Conservation (phyloP, 2,797 vertebrate species). For the Rhinichthys osculus region DNA sequence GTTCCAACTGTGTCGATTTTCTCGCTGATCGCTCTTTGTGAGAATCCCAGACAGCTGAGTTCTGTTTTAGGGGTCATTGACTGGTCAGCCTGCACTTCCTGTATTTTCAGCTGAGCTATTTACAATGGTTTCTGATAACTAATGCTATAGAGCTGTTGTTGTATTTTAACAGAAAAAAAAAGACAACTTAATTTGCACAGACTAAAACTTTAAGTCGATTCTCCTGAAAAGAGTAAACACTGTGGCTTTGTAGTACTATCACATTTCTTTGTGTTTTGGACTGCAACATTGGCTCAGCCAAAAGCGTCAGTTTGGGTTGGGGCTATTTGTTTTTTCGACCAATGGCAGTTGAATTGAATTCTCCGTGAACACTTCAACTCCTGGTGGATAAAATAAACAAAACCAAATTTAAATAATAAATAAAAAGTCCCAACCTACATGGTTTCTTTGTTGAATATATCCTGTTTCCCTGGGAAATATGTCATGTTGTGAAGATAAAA, state of each 20-base stretch:
- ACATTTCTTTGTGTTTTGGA: not conserved
- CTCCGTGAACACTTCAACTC: not conserved
- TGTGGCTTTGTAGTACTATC: not conserved
- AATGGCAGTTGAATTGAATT: not conserved
- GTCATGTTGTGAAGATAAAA: not conserved
- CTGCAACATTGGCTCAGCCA: slow-evolving; percentile 2
- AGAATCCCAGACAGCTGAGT: slow-evolving; percentile 29
- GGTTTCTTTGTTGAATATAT: not conserved
- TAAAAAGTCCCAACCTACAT: not conserved
- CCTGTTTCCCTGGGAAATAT: not conserved
- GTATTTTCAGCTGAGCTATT: not conserved
- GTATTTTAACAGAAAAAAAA: not conserved
- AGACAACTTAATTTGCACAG: no score
- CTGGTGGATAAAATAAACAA: not conserved
- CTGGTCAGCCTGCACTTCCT: slow-evolving; percentile 25
- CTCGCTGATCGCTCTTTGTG: slow-evolving; percentile 18
- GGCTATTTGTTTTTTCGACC: not conserved
- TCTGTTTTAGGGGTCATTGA: slow-evolving; percentile 23
- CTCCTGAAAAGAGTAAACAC: not conserved
- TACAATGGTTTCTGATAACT: not conserved
- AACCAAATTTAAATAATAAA: not conserved
- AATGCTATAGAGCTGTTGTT: not conserved
- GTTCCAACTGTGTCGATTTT: slow-evolving; percentile 33
- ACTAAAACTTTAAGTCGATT: not conserved
- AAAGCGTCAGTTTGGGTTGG: not conserved